Base-by-base conservation (phyloP, 2,888 invertebrate genomes). In the Ceriagrion tenellum region DNA sequence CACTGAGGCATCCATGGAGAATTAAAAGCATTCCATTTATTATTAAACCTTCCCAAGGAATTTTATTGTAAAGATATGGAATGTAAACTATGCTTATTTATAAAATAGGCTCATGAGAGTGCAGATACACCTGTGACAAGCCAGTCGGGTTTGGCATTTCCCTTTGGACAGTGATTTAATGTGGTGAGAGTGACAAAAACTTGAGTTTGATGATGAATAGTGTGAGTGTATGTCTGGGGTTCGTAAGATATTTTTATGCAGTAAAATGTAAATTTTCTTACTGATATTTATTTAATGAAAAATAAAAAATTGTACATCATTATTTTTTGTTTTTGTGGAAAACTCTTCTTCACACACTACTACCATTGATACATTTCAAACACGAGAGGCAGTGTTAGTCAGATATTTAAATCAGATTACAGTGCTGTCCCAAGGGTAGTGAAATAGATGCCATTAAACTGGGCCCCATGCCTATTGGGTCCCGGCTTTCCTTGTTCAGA, bases 251-350 rank as follows among this genome's bases (percentile, higher is more conserved):
- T 91, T 63, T 63, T 91, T 63, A 30, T 91, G 40, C 63, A 35
- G 63, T 40, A 63, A n/a, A 63, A 63, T 91, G 91, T 91, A 91
- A 91, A 91, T 91, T 91, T 91, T 91, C 91, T 40, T 91, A 91
- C 91, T 63, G n/a, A 90, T 91, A 91, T 91, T 91, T 91, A 91
- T 91, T 91, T 91, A 91, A 63, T 23, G 30, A 91, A 91, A 90
- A 91, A 63, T 91, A 91, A 91, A 91, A 63, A 55, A 2, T 91
- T 90, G 56, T 90, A 56, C n/a, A 90, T 90, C 56, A 30, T 47
- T 47, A 47, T 47, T 47, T 2, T 47, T 47, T 47, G 2, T 47
- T 47, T 47, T 4, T 47, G 47, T 47, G 47, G 47, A 47, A 47
- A 47, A 47, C 47, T 8, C 8, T 8, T 8, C 2, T 47, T 47